Evolutionary conservation across 2,113 vertebrate species (phyloP).

Genomic region (Petrocephalus zakoni): DNA sequence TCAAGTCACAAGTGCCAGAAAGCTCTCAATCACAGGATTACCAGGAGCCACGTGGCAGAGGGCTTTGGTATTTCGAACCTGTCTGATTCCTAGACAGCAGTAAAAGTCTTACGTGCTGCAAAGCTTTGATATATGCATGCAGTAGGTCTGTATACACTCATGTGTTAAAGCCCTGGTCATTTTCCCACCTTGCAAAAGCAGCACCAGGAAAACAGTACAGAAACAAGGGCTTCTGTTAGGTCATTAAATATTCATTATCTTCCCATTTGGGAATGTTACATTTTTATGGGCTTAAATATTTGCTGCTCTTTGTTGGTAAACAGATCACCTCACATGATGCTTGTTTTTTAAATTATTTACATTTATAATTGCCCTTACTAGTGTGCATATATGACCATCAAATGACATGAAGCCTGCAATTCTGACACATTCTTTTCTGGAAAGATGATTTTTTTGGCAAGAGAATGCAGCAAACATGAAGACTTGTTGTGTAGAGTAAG

Average conservation of each 20-base stretch:
- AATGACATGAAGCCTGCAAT: not conserved
- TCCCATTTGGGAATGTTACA: not conserved
- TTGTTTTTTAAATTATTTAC: not conserved
- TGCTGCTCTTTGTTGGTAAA: not conserved
- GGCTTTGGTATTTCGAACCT: not conserved
- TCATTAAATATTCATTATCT: conserved; percentile 1
- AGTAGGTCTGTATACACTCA: not conserved
- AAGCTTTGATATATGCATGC: not conserved
- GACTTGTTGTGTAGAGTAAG: not conserved
- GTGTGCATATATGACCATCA: not conserved
- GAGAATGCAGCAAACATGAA: not conserved
- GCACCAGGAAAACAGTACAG: not conserved
- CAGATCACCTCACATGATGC: not conserved
- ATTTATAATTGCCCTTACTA: not conserved
- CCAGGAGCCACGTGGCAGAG: not conserved
- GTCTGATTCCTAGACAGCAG: not conserved
- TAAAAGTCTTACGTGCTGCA: not conserved
- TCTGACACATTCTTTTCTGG: not conserved
- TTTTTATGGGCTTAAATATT: not conserved
- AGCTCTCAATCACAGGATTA: not conserved
- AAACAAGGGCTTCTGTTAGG: not conserved
- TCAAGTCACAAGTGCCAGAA: not conserved
- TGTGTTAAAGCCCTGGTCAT: not conserved
- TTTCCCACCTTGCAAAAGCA: not conserved
- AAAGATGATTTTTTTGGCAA: not conserved